Conservation (phyloP, 2,797 vertebrate genomes). For the Lagocephalus sceleratus region DNA sequence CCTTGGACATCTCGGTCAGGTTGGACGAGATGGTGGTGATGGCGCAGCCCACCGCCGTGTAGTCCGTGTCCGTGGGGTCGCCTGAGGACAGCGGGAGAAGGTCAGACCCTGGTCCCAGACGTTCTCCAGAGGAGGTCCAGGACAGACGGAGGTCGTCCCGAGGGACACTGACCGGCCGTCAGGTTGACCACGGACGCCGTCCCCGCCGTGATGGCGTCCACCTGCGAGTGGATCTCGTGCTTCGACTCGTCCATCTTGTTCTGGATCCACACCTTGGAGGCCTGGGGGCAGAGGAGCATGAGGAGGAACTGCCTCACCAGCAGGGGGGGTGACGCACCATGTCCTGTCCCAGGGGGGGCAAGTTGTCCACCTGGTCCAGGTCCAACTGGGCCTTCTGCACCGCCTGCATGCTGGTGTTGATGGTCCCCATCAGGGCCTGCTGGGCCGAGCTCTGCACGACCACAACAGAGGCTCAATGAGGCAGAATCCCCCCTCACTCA, state of each 20-base stretch:
- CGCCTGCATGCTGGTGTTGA: conserved; percentile 97
- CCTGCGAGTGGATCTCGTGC: conserved; percentile 98
- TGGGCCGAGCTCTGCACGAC: conserved; percentile 89
- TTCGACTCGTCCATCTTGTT: conserved; percentile 99
- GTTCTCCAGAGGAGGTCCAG: no score
- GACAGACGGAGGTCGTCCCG: no score
- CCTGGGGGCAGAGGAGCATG: conserved; percentile 72
- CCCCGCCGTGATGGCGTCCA: conserved; percentile 96
- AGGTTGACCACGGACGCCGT: conserved; percentile 98
- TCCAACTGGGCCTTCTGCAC: conserved; percentile 96
- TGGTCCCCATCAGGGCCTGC: conserved; percentile 98
- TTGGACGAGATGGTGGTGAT: conserved; percentile 99
- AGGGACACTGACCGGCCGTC: conserved; percentile 85
- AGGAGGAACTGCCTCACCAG: no score
- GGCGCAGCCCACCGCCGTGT: conserved; percentile 96
- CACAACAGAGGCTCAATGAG: no score
- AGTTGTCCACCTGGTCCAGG: conserved; percentile 87
- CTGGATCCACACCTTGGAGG: conserved; percentile 88
- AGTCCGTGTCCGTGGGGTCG: conserved; percentile 95
- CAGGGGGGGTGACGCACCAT: no score
- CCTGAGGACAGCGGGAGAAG: conserved; percentile 65
- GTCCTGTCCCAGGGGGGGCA: conserved; percentile 96
- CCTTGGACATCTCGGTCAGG: conserved; percentile 99
- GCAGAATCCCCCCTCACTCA: no score
- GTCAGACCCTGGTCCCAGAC: not conserved